A percentile compares a stretch with the other conserved stretches of the same genome.
phyloP scores from a whole-genome alignment of 1,140 invertebrate species.

The Micrasema longulum region DNA sequence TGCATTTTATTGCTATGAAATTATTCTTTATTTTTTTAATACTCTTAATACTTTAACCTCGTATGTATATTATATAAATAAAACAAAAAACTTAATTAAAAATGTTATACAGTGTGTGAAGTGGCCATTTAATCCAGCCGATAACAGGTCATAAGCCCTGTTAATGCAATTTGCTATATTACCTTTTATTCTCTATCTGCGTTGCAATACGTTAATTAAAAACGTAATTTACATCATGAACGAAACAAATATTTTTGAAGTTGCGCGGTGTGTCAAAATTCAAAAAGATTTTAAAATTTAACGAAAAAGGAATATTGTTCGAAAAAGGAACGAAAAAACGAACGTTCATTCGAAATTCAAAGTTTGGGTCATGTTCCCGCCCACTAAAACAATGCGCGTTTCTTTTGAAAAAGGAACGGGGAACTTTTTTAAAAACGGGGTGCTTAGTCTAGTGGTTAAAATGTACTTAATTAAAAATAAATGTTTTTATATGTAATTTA shows the following conservation, averaged over 20 bases:
- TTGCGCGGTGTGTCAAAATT: background rate
- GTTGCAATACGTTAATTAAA: background rate
- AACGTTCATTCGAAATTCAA: slow-evolving; percentile 17
- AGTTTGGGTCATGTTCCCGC: slow-evolving; percentile 19
- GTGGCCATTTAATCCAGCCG: too few relatives aligned
- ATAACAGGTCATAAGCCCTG: too few relatives aligned
- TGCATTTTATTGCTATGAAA: too few relatives aligned
- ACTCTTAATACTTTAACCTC: too few relatives aligned
- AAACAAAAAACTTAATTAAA: too few relatives aligned
- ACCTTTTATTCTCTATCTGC: too few relatives aligned
- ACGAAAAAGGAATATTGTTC: background rate
- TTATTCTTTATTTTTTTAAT: too few relatives aligned
- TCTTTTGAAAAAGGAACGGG: slow-evolving; percentile 17
- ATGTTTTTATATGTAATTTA: background rate
- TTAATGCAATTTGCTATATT: too few relatives aligned
- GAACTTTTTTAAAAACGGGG: slow-evolving; percentile 4
- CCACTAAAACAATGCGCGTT: slow-evolving; percentile 21
- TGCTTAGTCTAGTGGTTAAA: slow-evolving; percentile 27
- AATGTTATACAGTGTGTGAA: too few relatives aligned
- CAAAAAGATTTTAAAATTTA: background rate
- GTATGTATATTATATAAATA: too few relatives aligned
- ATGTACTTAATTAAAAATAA: background rate
- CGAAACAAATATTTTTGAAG: too few relatives aligned
- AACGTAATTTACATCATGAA: too few relatives aligned
- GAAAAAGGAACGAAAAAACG: slow-evolving; percentile 18